Conservation (phyloP, 2,797 vertebrate species). For the Melanogrammus aeglefinus region DNA sequence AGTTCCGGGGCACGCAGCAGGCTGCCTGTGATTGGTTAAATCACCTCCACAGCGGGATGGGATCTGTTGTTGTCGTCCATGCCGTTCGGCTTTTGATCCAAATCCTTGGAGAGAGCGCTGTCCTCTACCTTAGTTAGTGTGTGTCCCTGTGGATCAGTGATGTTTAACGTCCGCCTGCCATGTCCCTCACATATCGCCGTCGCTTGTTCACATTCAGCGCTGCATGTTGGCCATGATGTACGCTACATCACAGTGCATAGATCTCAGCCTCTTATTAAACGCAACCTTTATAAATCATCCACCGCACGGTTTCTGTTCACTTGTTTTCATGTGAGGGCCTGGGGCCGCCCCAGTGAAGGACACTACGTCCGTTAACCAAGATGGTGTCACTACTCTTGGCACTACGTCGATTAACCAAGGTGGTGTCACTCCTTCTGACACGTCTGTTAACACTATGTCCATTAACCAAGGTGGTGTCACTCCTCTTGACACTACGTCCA, state of each 20-base stretch:
- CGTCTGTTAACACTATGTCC: too few relatives aligned
- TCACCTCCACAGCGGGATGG: not conserved
- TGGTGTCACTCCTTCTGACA: too few relatives aligned
- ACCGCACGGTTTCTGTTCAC: not conserved
- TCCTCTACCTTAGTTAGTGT: not conserved
- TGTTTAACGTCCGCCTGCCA: not conserved
- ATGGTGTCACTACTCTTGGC: too few relatives aligned
- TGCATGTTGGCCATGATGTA: not conserved
- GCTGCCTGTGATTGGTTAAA: not conserved
- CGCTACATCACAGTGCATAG: not conserved
- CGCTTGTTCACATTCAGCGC: not conserved
- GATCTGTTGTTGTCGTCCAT: not conserved
- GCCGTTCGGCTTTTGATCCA: not conserved
- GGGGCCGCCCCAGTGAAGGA: not conserved
- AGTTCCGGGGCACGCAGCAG: conserved; percentile 7
- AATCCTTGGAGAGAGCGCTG: not conserved
- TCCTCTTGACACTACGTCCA: too few relatives aligned
- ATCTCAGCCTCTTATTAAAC: not conserved
- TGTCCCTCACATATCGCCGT: not conserved
- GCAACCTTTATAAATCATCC: not conserved
- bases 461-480: too few relatives aligned
- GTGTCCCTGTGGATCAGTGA: not conserved
- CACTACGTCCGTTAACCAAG: too few relatives aligned
- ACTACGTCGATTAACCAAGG: too few relatives aligned
- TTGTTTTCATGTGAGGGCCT: not conserved